Conservation (phyloP, 2,113 vertebrate species). For the Myiagra hebetior region DNA sequence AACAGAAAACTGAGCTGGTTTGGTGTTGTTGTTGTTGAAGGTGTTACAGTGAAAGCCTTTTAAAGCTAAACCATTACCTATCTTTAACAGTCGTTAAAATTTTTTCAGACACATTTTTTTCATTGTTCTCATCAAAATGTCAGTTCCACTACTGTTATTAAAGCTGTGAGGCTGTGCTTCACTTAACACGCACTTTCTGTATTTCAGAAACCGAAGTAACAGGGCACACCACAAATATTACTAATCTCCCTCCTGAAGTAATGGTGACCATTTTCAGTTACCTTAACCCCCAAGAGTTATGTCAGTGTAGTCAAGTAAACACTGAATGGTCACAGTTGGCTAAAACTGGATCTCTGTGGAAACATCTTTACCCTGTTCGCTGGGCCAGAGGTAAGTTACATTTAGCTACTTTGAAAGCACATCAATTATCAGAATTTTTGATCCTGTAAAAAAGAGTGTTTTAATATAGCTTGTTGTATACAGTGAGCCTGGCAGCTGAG, state of each 20-base stretch:
- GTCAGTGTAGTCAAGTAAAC: constrained; percentile 92
- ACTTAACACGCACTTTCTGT: constrained; percentile 41
- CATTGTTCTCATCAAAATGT: not conserved
- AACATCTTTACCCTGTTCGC: constrained; percentile 91
- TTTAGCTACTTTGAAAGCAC: not conserved
- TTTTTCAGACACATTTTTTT: constrained; percentile 5
- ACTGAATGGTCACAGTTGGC: constrained; percentile 85
- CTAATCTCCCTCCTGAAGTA: constrained; percentile 89
- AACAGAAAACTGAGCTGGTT: not conserved
- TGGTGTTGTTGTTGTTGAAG: not conserved
- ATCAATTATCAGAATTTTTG: not conserved
- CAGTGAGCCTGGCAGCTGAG: not conserved
- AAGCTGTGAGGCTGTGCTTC: not conserved
- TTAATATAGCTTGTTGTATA: not conserved
- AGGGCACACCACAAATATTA: constrained; percentile 75
- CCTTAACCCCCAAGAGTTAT: constrained; percentile 88
- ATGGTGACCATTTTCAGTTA: constrained; percentile 90
- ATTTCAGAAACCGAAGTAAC: constrained; percentile 74
- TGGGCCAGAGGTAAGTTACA: constrained; percentile 89
- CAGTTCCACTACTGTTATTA: not conserved
- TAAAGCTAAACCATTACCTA: not conserved
- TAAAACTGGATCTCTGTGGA: constrained; percentile 92
- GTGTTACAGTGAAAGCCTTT: not conserved
- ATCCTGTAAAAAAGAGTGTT: not conserved
- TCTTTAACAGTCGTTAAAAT: not conserved